A percentile compares a stretch with the other conserved stretches of the same genome.
Evolutionary conservation across 2,888 invertebrate species (phyloP).

Genomic region (Altica lythri): DNA sequence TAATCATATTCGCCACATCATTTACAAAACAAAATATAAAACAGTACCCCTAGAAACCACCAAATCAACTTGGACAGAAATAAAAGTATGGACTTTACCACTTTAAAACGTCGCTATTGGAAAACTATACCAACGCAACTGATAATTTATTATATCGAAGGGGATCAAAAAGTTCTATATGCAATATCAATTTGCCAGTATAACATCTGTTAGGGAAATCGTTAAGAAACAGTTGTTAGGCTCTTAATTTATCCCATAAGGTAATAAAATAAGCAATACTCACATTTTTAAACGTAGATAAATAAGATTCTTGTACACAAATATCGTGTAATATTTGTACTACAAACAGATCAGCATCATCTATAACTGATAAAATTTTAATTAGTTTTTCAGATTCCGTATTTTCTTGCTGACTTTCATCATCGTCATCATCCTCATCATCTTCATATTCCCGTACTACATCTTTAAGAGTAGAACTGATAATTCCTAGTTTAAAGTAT

Average conservation of each 20-base stretch:
- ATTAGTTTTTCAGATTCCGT: slow-evolving; percentile 9
- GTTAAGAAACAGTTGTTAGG: no score
- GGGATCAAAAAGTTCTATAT: not conserved
- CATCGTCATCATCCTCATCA: slow-evolving; percentile 29
- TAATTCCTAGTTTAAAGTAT: slow-evolving; percentile 43
- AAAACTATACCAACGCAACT: no score
- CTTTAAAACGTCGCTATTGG: no score
- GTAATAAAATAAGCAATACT: slow-evolving; percentile 36
- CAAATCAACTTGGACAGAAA: no score
- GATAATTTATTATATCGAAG: no score
- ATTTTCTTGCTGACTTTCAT: slow-evolving; percentile 7
- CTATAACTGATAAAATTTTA: slow-evolving; percentile 39
- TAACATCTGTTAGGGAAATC: no score
- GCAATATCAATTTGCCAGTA: no score
- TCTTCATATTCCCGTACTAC: slow-evolving; percentile 31
- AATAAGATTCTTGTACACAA: slow-evolving; percentile 51
- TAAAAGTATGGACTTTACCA: no score
- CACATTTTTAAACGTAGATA: slow-evolving; percentile 57
- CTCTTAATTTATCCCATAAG: no score
- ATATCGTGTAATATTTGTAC: slow-evolving; percentile 52
- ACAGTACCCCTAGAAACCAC: no score
- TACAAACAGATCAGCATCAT: slow-evolving; percentile 48
- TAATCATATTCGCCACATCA: no score
- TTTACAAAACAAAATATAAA: no score
- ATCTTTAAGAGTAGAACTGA: slow-evolving; percentile 41